A percentile compares a stretch with the other conserved stretches of the same genome.
These are phyloP conservation scores for Tamias sibiricus DNA, from an alignment of 2,113 vertebrate species.

Conservation along the genomic window DNA sequence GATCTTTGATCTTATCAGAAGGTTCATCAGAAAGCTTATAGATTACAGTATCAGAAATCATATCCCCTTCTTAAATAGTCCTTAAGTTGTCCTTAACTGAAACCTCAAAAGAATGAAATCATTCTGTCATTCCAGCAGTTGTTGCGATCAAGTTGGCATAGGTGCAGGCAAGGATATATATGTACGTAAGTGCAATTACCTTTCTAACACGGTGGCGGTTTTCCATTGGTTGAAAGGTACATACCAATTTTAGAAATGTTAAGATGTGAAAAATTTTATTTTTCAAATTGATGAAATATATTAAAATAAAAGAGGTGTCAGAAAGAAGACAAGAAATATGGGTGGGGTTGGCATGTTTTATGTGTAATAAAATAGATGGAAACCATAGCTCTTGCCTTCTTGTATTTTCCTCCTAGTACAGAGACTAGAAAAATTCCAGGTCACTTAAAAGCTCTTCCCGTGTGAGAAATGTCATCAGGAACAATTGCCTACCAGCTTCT, in stretches of 20 bases:
- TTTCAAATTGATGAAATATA: conserved; percentile 10
- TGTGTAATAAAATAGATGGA: not conserved
- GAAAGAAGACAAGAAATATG: not conserved
- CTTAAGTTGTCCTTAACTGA: not conserved
- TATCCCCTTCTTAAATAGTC: not conserved
- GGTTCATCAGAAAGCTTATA: not conserved
- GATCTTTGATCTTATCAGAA: not conserved
- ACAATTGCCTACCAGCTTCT: not conserved
- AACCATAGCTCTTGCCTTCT: not conserved
- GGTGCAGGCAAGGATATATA: accelerated
- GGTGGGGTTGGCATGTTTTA: not conserved
- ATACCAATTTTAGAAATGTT: not conserved
- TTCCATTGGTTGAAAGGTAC: not conserved
- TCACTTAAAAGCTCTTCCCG: not conserved
- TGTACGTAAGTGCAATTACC: not conserved
- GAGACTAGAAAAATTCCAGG: not conserved
- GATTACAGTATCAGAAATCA: not conserved
- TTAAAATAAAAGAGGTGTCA: not conserved
- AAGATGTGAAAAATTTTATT: not conserved
- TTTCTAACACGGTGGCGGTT: not conserved
- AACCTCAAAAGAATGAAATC: not conserved
- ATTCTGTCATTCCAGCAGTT: not conserved
- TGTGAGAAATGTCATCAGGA: not conserved
- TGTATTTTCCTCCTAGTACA: not conserved
- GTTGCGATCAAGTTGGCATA: not conserved